These are phyloP conservation scores for Mustela lutreola DNA, from an alignment of 2,113 vertebrate species.

Conservation along the genomic window DNA sequence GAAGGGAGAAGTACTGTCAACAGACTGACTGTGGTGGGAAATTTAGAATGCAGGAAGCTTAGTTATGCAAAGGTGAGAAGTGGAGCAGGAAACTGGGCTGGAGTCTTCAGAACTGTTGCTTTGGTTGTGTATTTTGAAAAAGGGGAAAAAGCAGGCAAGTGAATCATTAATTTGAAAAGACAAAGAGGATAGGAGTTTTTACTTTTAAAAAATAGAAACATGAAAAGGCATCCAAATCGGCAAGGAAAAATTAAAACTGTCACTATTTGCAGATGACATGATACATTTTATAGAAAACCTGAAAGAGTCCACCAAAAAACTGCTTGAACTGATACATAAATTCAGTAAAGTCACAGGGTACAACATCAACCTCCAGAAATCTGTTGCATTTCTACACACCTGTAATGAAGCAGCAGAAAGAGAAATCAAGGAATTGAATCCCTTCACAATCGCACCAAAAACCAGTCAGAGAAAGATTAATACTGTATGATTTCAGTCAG, in stretches of 20 bases:
- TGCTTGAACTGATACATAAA: neutral
- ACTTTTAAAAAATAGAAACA: neutral
- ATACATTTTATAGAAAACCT: neutral
- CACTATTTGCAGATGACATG: neutral
- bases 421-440: neutral
- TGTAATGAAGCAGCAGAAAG: neutral
- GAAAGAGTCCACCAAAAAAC: neutral
- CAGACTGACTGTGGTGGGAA: neutral
- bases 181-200: neutral
- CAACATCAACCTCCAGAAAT: neutral
- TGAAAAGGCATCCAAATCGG: neutral
- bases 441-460: neutral
- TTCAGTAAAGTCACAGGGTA: neutral
- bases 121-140: neutral
- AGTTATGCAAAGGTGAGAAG: neutral
- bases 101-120: neutral
- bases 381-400: neutral
- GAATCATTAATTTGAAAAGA: neutral
- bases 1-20: neutral
- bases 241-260: neutral
- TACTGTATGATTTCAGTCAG: no score
- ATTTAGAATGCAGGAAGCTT: neutral
- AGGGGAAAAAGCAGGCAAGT: neutral
- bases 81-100: fast-evolving
- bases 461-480: no score